Percentiles rank a stretch among this genome's conserved stretches.
Conservation (phyloP, 1,140 invertebrate genomes). For the Euborellia annulipes region DNA sequence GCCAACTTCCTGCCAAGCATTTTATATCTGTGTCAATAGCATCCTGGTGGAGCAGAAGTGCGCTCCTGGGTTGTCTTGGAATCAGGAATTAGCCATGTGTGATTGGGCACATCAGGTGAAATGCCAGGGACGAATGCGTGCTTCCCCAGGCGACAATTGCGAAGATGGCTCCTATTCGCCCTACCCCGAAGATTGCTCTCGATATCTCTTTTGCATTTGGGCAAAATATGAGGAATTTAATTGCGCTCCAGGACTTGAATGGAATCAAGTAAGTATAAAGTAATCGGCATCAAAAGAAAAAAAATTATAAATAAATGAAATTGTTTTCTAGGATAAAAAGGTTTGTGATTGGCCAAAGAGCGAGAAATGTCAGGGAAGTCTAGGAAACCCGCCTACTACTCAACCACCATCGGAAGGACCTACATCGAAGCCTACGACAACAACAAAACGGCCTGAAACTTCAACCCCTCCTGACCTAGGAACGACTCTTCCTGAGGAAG, state of each 20-base stretch:
- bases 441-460: too few species aligned
- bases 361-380: slow-evolving; percentile 38
- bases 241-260: slow-evolving; percentile 61
- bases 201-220: slow-evolving; percentile 63
- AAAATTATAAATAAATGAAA: slow-evolving; percentile 7
- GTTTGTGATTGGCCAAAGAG: slow-evolving; percentile 64
- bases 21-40: slow-evolving; percentile 52
- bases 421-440: slow-evolving; percentile 14
- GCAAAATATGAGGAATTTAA: slow-evolving; percentile 51
- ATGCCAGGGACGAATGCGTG: slow-evolving; percentile 20
- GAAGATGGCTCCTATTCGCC: slow-evolving; percentile 42
- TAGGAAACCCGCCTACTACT: background rate
- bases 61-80: slow-evolving; percentile 52
- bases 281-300: too few species aligned
- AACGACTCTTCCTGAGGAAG: too few species aligned
- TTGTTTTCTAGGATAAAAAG: slow-evolving; percentile 26
- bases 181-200: slow-evolving; percentile 49
- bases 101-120: slow-evolving; percentile 42
- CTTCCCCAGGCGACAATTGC: slow-evolving; percentile 25
- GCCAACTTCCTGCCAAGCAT: slow-evolving; percentile 39
- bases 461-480: too few species aligned
- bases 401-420: slow-evolving; percentile 10
- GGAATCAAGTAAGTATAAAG: slow-evolving; percentile 42
- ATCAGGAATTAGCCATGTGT: slow-evolving; percentile 41
- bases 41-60: slow-evolving; percentile 44